Base-by-base conservation (phyloP, 1,140 invertebrate species). In the Brachionus rubens region DNA sequence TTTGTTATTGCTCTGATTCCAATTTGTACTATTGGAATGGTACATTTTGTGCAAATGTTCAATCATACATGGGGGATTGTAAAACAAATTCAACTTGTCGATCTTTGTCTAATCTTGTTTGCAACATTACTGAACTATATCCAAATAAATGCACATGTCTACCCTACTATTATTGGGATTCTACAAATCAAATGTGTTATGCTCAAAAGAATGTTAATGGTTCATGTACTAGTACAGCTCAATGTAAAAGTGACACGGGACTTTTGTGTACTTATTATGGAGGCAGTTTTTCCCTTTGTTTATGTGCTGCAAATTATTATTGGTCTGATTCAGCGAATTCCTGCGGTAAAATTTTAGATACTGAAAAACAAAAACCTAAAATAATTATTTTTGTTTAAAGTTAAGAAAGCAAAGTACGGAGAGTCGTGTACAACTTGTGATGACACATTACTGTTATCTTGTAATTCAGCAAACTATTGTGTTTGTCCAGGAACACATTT, bases 1-100 rank as follows among this genome's bases (percentile, higher is more conserved):
- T 28, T 28, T 68, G 65, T 3, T n/a, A 3, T 30, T 68, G 65
- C 16, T 68, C 65, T 1, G 65, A 68, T 46, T 40, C 65, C 19
- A 68, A 68, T 48, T 14, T 48, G 40, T 14, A 14, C 6, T 68
- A 30, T 30, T 68, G 65, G 65, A 68, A 68, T 48, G 65, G 65
- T 9, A 68, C 65, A 0, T 68, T 43, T 48, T 68, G 65, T 68
- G 65, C 26, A 12, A 19, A 14, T 28, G 65, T 68, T 47, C 65
- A 68, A 48, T 26, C 41, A 14, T 68, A 43, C n/a, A 12, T 47
- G 65, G 65, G 65, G 7, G 43, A 12, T 26, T 68, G 65, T 19
- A 24, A 40, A 28, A 26, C 33, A 4, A 68, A 36, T 43, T 12
- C 41, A 68, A 16, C 24, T 6, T 68, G 65, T 48, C 41, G 43